phyloP scores from a whole-genome alignment of 2,113 vertebrate genomes.

The Hippoglossus stenolepis region DNA sequence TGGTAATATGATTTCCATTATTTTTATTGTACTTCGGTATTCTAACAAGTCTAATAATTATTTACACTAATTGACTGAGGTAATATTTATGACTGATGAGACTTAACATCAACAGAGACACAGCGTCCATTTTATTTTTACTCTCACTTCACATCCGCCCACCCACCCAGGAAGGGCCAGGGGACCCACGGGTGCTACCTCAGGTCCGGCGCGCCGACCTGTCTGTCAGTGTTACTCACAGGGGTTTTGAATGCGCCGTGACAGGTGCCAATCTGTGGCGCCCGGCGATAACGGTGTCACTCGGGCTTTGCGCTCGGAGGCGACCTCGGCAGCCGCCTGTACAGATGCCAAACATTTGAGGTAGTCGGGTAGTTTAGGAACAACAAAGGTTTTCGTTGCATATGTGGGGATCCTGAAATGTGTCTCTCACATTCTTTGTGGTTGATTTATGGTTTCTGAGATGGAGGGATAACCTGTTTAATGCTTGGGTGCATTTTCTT shows the following conservation, averaged over 20 bases:
- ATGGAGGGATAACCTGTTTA: conserved; percentile 59
- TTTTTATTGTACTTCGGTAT: background rate
- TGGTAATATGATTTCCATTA: background rate
- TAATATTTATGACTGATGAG: background rate
- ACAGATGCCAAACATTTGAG: conserved; percentile 64
- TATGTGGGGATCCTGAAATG: conserved; percentile 40
- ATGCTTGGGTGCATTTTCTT: conserved; percentile 33
- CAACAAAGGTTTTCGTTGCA: conserved; percentile 48
- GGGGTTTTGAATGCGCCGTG: conserved; percentile 54
- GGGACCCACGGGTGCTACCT: conserved; percentile 70
- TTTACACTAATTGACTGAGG: background rate
- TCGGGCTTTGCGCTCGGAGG: conserved; percentile 37
- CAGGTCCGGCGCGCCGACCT: conserved; percentile 62
- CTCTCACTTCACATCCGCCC: conserved; percentile 18
- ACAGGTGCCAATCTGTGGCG: conserved; percentile 79
- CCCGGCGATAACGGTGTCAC: conserved; percentile 61
- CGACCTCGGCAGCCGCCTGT: conserved; percentile 50
- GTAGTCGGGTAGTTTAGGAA: conserved; percentile 37
- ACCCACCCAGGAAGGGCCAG: conserved; percentile 21
- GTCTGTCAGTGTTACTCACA: conserved; percentile 77
- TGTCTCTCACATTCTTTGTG: conserved; percentile 29
- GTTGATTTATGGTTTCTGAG: conserved; percentile 70
- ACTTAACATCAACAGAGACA: background rate
- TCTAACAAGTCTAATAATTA: background rate
- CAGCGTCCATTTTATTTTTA: conserved; percentile 54